Conservation (phyloP, 2,888 invertebrate species). For the Thelaira solivaga region DNA sequence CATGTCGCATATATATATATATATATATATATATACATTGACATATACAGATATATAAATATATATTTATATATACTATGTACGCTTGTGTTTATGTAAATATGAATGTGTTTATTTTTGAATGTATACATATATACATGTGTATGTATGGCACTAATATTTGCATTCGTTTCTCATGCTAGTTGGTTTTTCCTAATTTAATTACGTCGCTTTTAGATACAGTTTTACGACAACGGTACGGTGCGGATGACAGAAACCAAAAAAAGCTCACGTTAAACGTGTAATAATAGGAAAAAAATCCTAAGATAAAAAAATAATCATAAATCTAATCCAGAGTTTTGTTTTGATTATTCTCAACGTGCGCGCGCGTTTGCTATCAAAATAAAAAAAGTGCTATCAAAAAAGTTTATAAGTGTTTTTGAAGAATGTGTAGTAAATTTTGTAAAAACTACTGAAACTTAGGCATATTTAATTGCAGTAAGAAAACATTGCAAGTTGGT, state of each 20-base stretch:
- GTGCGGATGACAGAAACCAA: conserved; percentile 29
- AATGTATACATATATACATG: not conserved
- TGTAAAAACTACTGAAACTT: not conserved
- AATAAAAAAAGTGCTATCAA: not conserved
- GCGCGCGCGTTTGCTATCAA: conserved; percentile 28
- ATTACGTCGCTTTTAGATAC: conserved; percentile 46
- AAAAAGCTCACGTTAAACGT: conserved; percentile 33
- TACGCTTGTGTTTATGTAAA: too few relatives aligned
- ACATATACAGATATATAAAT: not conserved
- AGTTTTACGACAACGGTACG: conserved; percentile 38
- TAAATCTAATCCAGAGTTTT: conserved; percentile 61
- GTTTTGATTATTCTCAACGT: conserved; percentile 43
- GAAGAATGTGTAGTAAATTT: not conserved
- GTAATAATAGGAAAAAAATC: conserved; percentile 24
- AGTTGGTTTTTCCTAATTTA: conserved; percentile 45
- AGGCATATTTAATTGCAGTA: not conserved
- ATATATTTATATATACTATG: too few relatives aligned
- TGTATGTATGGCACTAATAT: conserved; percentile 12
- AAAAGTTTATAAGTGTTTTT: not conserved
- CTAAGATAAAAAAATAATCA: conserved; percentile 32
- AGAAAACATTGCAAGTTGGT: not conserved
- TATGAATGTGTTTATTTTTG: too few relatives aligned
- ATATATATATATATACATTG: not conserved
- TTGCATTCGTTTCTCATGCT: conserved; percentile 46
- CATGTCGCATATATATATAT: not conserved